A percentile compares a stretch with the other conserved stretches of the same genome.
phyloP scores from a whole-genome alignment of 2,113 vertebrate species.

The Todiramphus saurophagus region DNA sequence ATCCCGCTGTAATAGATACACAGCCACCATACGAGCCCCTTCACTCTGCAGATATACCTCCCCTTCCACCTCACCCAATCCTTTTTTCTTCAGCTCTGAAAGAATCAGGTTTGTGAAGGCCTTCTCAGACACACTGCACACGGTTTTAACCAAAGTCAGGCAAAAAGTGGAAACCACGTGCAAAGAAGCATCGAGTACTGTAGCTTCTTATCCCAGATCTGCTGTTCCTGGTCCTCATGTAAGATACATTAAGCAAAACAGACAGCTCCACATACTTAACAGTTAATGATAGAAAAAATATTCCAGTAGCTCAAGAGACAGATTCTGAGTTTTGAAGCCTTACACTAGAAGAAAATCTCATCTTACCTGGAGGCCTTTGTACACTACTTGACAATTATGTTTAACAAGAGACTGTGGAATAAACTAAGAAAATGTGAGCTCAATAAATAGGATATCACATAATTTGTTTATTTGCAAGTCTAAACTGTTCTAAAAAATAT shows the following conservation, averaged over 20 bases:
- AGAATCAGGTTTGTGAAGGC: background rate
- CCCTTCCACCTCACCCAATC: background rate
- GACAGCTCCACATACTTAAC: background rate
- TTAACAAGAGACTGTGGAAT: background rate
- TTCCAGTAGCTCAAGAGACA: background rate
- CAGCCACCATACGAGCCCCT: background rate
- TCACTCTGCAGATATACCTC: background rate
- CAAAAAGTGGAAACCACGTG: background rate
- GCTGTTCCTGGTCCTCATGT: background rate
- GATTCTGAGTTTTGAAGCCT: background rate
- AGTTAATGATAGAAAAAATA: background rate
- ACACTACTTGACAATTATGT: background rate
- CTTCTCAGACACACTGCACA: background rate
- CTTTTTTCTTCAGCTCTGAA: background rate
- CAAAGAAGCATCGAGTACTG: background rate
- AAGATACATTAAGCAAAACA: slow-evolving; percentile 1
- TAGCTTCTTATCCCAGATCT: background rate
- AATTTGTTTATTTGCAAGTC: background rate
- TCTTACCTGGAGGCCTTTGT: background rate
- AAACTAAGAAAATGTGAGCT: background rate
- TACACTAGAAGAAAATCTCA: background rate
- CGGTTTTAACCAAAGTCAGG: background rate
- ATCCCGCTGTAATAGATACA: too few species aligned
- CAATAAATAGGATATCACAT: background rate
- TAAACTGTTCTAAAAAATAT: background rate